Evolutionary conservation across 2,888 invertebrate species (phyloP), one percentile per base, ranked within the genome.

Genomic region (Folsomia manolachei): DNA sequence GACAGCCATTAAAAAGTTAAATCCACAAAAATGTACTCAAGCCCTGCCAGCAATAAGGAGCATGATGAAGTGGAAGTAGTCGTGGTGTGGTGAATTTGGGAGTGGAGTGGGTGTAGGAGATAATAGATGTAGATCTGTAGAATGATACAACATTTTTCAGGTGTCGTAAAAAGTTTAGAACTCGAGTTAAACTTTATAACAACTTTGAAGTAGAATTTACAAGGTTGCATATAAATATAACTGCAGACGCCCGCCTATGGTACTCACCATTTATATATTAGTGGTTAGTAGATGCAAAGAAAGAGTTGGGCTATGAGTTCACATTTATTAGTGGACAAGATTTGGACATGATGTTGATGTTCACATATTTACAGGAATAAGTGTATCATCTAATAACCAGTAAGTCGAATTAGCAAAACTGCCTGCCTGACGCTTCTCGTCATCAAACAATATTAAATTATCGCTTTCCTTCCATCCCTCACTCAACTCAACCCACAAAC

Each of bases 341-440:
- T 18, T 11, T 56, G 56, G 21, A 56, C 56, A 67, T 26, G 67
- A 60, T 67, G 60, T 67, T 26, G 67, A 60, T 67, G 60, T 67
- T 67, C 56, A 67, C 67, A 67, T 19, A 67, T 67, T 67, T 56
- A n/a, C n/a, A 66, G 66, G 39, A 51, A 26, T 64, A 66, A 66
- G 64, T 66, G 66, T 66, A 66, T 67, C 67, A 56, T 56, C 67
- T 60, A 25, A 67, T 56, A 60, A 67, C 24, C 62, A 62, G 62
- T 62, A 62, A n/a, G 62, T 62, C 62, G 24, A 25, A 56, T 56
- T 39, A 39, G 39, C 39, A 4, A 39, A 39, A n/a, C n/a, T n/a
- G n/a, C 39, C 39, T 14, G 14, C 14, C 39, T 14, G 39, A 39
- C 39, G 39, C 39, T 39, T 39, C 39, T 39, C 7, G 14, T 14